Conservation (phyloP, 2,888 invertebrate species). For the Agrotis exclamationis region DNA sequence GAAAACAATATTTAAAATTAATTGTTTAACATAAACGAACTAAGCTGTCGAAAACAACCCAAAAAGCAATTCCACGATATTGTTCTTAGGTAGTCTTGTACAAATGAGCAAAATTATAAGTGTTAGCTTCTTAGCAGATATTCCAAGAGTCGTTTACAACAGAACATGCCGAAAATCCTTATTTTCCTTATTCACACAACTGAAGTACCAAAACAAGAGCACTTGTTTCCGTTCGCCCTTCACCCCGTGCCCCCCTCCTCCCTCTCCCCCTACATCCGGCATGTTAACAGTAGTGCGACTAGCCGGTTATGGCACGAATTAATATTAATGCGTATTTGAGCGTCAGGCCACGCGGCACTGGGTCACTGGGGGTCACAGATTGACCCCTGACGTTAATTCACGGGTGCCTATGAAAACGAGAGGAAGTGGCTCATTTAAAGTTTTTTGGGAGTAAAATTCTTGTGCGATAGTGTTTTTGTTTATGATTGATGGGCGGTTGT, state of each 20-base stretch:
- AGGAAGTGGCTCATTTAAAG: conserved; percentile 37
- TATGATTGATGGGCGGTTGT: conserved; percentile 6
- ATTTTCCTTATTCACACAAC: conserved; percentile 10
- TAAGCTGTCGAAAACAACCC: too few relatives aligned
- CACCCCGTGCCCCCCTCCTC: background rate
- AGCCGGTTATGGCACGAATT: conserved; percentile 56
- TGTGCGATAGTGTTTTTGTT: conserved; percentile 8
- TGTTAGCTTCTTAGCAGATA: background rate
- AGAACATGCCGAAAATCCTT: background rate
- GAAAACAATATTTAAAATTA: too few relatives aligned
- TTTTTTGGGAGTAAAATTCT: conserved; percentile 18
- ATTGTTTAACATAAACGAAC: too few relatives aligned
- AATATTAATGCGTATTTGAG: conserved; percentile 61
- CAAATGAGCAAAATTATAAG: background rate
- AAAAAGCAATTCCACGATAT: too few relatives aligned
- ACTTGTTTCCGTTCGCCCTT: conserved; percentile 2
- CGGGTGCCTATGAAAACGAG: conserved; percentile 10
- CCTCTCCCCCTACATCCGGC: conserved; percentile 41
- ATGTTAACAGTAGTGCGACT: conserved; percentile 46
- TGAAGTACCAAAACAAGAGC: conserved; percentile 12
- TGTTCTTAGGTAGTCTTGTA: background rate
- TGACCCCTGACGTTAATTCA: conserved; percentile 51
- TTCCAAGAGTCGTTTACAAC: background rate
- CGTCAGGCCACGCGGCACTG: conserved; percentile 34
- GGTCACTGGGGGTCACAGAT: conserved; percentile 55